Evolutionary conservation across 2,113 vertebrate genomes (phyloP).

Genomic region (Triplophysa tibetana): DNA sequence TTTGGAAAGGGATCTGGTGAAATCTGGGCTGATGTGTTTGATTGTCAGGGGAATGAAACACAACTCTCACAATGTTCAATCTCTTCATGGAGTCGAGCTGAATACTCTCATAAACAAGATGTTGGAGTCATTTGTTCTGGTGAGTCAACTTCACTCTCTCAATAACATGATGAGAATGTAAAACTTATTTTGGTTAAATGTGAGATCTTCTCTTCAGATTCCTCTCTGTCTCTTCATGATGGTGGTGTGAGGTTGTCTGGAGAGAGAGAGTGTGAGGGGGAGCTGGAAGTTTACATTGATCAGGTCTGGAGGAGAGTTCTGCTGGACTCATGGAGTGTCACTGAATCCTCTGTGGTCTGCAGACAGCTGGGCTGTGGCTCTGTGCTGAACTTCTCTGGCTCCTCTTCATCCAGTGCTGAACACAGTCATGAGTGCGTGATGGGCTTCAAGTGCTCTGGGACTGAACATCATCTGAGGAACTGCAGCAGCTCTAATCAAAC

Average conservation of each 20-base stretch:
- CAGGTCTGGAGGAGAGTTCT: conserved; percentile 51
- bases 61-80: conserved; percentile 44
- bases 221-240: conserved; percentile 38
- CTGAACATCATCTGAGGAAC: conserved; percentile 48
- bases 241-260: conserved; percentile 44
- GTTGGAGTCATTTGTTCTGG: conserved; percentile 29
- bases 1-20: conserved; percentile 47
- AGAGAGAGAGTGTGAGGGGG: conserved; percentile 46
- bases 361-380: conserved; percentile 31
- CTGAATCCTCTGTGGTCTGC: conserved; percentile 44
- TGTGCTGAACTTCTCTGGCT: conserved; percentile 14
- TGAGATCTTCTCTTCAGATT: conserved; percentile 17
- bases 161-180: background rate
- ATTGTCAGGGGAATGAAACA: conserved; percentile 54
- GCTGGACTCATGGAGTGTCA: conserved; percentile 43
- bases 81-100: conserved; percentile 53
- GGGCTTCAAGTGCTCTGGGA: conserved; percentile 42
- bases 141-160: background rate
- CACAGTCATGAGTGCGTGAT: conserved; percentile 36
- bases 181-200: background rate
- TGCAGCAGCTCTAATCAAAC: conserved; percentile 39
- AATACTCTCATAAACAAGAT: conserved; percentile 39
- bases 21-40: conserved; percentile 51
- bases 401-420: conserved; percentile 8
- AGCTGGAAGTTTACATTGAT: conserved; percentile 47